phyloP scores from a whole-genome alignment of 1,140 invertebrate genomes.

The Heliconius congener region DNA sequence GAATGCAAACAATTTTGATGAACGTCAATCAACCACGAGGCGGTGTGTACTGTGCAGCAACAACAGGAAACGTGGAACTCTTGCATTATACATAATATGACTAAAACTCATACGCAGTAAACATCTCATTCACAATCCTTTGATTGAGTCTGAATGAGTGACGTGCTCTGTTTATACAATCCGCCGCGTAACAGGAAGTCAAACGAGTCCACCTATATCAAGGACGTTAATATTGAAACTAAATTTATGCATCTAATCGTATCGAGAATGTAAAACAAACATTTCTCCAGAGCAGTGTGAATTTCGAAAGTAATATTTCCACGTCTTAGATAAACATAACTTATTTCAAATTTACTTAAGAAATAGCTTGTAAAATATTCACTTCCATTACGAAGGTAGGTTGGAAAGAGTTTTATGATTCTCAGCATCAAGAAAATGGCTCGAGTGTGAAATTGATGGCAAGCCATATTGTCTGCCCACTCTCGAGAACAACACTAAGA shows the following conservation, averaged over 20 bases:
- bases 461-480: constrained; percentile 30
- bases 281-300: constrained; percentile 35
- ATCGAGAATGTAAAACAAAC: constrained; percentile 32
- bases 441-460: constrained; percentile 29
- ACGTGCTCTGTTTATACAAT: constrained; percentile 72
- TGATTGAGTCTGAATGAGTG: constrained; percentile 76
- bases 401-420: not conserved
- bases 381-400: not conserved
- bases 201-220: constrained; percentile 72
- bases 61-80: constrained; percentile 69
- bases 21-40: constrained; percentile 30
- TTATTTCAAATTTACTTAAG: not conserved
- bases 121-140: constrained; percentile 77
- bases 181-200: constrained; percentile 70
- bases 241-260: constrained; percentile 53
- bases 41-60: constrained; percentile 30
- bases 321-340: not conserved
- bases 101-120: constrained; percentile 59
- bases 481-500: constrained; percentile 14
- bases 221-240: constrained; percentile 71
- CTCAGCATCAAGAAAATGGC: not conserved
- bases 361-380: not conserved
- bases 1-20: constrained; percentile 33
- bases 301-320: constrained; percentile 23
- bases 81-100: constrained; percentile 59